Evolutionary conservation across 2,797 vertebrate genomes (phyloP), one percentile per base, ranked within the genome.

Genomic region (Oreortyx pictus): DNA sequence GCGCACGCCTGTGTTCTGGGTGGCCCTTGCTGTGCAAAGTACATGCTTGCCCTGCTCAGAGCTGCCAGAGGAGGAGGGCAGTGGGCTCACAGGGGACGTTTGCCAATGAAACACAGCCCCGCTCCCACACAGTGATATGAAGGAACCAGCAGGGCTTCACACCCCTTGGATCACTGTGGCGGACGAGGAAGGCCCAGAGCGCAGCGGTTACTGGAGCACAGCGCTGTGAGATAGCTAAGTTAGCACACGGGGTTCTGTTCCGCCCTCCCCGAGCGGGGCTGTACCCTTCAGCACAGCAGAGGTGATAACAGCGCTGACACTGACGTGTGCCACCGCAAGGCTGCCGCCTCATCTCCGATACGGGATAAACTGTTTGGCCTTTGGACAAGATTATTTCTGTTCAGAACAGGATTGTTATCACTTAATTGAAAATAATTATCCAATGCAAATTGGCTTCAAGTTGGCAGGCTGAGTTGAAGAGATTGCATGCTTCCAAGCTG

Each of bases 371-470:
- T 83, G 85, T 96, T 96, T 97, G 96, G 96, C 97, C 96, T 95
- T 96, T 85, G 97, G 97, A 97, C 95, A 97, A 97, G 97, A 97
- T 97, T 96, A 97, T 95, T 98, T 97, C 96, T 93, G 92, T 90
- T 96, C 59, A 44, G 95, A 97, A 96, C 95, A 96, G 90, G 95
- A 97, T 97, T 90, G 95, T 96, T 97, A 97, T 97, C 97, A 96
- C 95, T 96, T 97, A 97, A 97, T 97, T 97, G 94, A 97, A 97
- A 97, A 97, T 94, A 97, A 97, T 97, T 97, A 97, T 97, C 95
- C 91, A 93, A 97, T 97, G 97, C 97, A 97, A 98, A 98, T 96
- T 89, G 94, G 84, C 89, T 95, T 90, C 89, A 89, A 78, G 85
- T 95, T 97, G 94, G 96, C 95, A 89, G 61, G 83, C 86, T 81